phyloP scores from a whole-genome alignment of 2,113 vertebrate species.

The Triplophysa rosa region DNA sequence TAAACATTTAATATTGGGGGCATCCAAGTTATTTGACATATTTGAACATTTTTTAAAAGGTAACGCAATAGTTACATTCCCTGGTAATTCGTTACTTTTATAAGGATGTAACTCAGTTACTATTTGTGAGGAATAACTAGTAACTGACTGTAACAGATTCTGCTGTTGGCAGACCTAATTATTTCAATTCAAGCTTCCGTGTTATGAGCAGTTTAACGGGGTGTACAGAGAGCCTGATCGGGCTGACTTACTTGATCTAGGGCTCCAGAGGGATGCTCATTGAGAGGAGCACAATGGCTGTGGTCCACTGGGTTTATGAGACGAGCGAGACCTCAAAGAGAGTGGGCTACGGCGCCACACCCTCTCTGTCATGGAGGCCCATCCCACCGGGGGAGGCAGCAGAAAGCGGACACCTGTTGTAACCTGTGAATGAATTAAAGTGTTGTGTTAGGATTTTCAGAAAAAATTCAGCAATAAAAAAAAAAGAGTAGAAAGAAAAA shows the following conservation, averaged over 20 bases:
- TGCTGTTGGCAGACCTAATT: not conserved
- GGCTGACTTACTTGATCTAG: slow-evolving; percentile 68
- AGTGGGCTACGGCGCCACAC: slow-evolving; percentile 65
- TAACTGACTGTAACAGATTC: not conserved
- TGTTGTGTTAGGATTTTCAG: not conserved
- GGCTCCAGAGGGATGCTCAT: slow-evolving; percentile 69
- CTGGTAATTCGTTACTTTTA: no score
- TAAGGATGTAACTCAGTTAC: no score
- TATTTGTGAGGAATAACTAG: no score
- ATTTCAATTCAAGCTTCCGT: slow-evolving; percentile 1
- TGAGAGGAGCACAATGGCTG: slow-evolving; percentile 63
- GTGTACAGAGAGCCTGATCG: not conserved
- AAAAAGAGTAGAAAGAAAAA: no score
- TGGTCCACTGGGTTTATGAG: slow-evolving; percentile 56
- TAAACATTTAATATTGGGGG: no score
- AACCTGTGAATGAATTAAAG: slow-evolving; percentile 21
- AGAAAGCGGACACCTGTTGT: slow-evolving; percentile 54
- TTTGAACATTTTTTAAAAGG: no score
- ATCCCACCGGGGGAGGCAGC: slow-evolving; percentile 64
- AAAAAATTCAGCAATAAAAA: not conserved
- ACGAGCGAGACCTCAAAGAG: slow-evolving; percentile 29
- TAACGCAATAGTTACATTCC: no score
- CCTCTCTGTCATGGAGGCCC: slow-evolving; percentile 69
- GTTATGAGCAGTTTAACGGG: not conserved
- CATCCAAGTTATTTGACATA: no score